These are phyloP conservation scores for Zoanthus sociatus DNA, from an alignment of 92 coral and sea anemone species.

Conservation along the genomic window DNA sequence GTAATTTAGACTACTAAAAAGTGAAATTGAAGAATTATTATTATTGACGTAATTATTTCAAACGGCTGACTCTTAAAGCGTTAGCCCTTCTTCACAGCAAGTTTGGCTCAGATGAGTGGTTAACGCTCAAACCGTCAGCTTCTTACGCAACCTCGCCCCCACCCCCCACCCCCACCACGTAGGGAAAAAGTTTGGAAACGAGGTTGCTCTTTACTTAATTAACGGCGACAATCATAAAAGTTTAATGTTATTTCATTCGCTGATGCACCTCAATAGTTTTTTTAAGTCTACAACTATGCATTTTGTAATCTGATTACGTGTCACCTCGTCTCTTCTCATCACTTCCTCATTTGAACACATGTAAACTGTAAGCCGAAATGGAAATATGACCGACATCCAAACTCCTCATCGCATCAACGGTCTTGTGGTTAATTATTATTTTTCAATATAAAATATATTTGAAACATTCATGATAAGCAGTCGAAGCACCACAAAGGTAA, in stretches of 20 bases:
- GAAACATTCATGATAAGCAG: background rate
- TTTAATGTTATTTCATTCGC: too few relatives aligned
- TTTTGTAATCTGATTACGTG: background rate
- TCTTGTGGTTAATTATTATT: background rate
- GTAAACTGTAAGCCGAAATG: background rate
- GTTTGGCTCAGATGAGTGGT: too few relatives aligned
- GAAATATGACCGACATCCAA: background rate
- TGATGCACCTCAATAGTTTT: too few relatives aligned
- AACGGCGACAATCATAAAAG: too few relatives aligned
- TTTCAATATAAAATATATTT: background rate
- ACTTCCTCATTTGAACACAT: constrained; percentile 38
- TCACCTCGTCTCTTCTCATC: constrained; percentile 37
- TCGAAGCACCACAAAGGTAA: constrained; percentile 7
- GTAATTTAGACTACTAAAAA: too few relatives aligned
- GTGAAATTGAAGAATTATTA: too few relatives aligned
- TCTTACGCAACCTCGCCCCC: too few relatives aligned
- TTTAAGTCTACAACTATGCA: background rate
- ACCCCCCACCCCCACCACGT: too few relatives aligned
- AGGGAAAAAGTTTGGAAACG: background rate
- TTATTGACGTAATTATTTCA: too few relatives aligned
- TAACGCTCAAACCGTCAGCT: too few relatives aligned
- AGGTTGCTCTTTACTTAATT: background rate
- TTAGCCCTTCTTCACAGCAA: too few relatives aligned
- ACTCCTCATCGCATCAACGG: background rate
- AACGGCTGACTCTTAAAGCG: too few relatives aligned